Conservation (phyloP, 2,797 vertebrate species). For the Peromyscus aztecus region DNA sequence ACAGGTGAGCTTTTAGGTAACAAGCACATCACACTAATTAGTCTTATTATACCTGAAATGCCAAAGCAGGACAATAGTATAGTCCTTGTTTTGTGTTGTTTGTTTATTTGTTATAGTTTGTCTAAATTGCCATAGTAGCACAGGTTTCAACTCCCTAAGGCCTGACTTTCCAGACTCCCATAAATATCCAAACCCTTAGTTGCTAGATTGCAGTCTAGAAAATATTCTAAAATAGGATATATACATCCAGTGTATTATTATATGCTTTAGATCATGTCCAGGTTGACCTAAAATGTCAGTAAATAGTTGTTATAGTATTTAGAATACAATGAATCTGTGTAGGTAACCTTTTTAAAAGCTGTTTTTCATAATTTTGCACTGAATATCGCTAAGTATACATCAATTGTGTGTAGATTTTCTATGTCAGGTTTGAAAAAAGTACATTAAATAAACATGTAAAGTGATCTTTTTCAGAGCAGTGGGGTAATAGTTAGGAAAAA, state of each 20-base stretch:
- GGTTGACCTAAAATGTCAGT: background rate
- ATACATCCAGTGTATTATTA: background rate
- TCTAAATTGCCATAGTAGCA: background rate
- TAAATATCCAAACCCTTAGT: background rate
- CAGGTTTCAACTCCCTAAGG: background rate
- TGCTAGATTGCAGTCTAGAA: background rate
- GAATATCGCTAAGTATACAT: background rate
- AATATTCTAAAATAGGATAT: background rate
- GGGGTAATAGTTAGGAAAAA: background rate
- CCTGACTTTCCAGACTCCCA: background rate
- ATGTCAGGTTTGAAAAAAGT: background rate
- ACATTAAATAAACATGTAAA: background rate
- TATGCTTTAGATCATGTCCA: background rate
- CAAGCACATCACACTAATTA: background rate
- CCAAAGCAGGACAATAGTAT: background rate
- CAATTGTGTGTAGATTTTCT: constrained; percentile 10
- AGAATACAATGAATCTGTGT: background rate
- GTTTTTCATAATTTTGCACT: background rate
- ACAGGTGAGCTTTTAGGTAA: background rate
- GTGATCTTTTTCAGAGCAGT: background rate
- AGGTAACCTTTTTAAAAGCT: background rate
- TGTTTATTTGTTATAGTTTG: background rate
- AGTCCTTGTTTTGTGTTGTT: background rate
- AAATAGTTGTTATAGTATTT: background rate
- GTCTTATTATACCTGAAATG: background rate